Evolutionary conservation across 2,113 vertebrate genomes (phyloP).

Genomic region (Montifringilla adamsi): DNA sequence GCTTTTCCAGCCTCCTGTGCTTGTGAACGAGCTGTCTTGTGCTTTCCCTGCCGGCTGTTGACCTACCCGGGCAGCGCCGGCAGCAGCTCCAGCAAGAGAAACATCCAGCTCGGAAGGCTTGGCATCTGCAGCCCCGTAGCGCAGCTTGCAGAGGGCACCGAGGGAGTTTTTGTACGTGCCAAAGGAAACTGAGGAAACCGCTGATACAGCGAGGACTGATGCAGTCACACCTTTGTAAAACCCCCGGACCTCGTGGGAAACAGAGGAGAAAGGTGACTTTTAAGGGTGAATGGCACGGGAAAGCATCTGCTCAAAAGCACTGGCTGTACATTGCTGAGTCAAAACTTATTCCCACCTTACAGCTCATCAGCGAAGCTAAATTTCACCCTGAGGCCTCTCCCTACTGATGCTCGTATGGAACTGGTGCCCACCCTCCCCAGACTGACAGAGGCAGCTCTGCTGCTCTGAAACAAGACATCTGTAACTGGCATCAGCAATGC

Average conservation of each 20-base stretch:
- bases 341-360: background rate
- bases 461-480: background rate
- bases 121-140: constrained; percentile 54
- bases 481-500: background rate
- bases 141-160: constrained; percentile 64
- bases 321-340: background rate
- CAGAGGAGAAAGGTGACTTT: background rate
- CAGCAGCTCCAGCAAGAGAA: constrained; percentile 74
- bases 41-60: background rate
- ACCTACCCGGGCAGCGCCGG: constrained; percentile 78
- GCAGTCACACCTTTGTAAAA: constrained; percentile 84
- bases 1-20: background rate
- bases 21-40: background rate
- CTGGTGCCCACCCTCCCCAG: background rate
- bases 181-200: constrained; percentile 81
- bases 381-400: background rate
- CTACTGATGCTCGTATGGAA: too few species aligned
- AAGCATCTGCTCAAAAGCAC: background rate
- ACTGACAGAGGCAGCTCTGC: background rate
- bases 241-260: constrained; percentile 70
- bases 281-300: background rate
- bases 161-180: constrained; percentile 80
- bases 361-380: background rate
- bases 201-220: constrained; percentile 72
- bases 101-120: constrained; percentile 73